phyloP scores from a whole-genome alignment of 2,797 vertebrate genomes.

The Anguilla megastoma region DNA sequence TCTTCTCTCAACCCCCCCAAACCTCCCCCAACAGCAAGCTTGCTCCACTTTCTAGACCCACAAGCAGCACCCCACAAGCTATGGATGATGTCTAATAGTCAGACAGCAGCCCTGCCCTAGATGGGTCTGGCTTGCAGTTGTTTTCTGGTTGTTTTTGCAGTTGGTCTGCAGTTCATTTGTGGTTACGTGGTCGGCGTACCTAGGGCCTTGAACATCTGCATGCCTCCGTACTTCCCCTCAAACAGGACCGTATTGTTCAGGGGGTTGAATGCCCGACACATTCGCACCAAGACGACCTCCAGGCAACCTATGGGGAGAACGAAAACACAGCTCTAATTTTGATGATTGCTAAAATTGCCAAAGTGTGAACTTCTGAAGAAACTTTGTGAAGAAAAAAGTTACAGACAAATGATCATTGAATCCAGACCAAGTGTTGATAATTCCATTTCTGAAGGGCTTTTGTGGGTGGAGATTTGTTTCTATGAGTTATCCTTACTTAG shows the following conservation, averaged over 20 bases:
- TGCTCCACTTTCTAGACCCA: slow-evolving; percentile 32
- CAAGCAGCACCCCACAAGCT: slow-evolving; percentile 30
- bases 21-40: background rate
- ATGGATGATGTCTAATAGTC: slow-evolving; percentile 25
- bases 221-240: slow-evolving; percentile 98
- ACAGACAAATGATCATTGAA: background rate
- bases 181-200: slow-evolving; percentile 69
- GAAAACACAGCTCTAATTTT: background rate
- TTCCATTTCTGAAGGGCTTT: background rate
- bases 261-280: slow-evolving; percentile 99
- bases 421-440: background rate
- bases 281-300: slow-evolving; percentile 98
- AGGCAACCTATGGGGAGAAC: slow-evolving; percentile 81
- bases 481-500: background rate
- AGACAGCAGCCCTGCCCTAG: slow-evolving; percentile 25
- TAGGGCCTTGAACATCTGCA: slow-evolving; percentile 98
- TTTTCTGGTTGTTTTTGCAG: background rate
- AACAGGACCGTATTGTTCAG: slow-evolving; percentile 99
- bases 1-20: background rate
- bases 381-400: background rate
- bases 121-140: slow-evolving; percentile 4
- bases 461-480: background rate
- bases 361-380: background rate
- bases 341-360: background rate
- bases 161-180: background rate